These are phyloP conservation scores for Vespertilio murinus DNA, from an alignment of 2,797 vertebrate genomes.

Conservation along the genomic window DNA sequence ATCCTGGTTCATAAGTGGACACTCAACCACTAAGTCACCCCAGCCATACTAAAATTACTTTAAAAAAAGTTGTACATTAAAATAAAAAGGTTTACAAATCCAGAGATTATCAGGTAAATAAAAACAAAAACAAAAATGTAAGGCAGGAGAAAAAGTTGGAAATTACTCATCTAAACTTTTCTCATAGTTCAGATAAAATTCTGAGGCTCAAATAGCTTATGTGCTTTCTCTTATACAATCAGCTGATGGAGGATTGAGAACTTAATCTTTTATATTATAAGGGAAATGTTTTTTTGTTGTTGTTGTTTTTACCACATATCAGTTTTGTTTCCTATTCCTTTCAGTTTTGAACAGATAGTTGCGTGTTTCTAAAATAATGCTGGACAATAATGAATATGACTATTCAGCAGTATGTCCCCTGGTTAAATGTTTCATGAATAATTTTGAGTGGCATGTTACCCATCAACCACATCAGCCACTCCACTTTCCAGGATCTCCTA, in stretches of 20 bases:
- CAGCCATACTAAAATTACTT: background rate
- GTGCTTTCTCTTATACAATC: background rate
- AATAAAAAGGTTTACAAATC: background rate
- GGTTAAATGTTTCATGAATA: background rate
- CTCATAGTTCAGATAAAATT: background rate
- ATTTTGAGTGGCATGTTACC: background rate
- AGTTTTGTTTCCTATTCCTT: background rate
- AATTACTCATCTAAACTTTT: background rate
- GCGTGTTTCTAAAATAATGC: background rate
- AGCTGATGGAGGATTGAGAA: background rate
- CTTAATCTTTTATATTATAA: background rate
- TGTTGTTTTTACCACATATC: background rate
- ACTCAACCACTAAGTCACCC: no score
- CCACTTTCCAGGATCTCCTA: background rate
- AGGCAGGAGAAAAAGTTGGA: background rate
- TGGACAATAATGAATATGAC: background rate
- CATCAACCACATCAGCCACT: background rate
- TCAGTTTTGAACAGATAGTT: background rate
- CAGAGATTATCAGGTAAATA: background rate
- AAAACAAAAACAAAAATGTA: background rate
- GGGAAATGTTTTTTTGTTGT: background rate
- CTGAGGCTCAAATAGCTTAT: background rate
- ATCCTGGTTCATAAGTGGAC: no score
- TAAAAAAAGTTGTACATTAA: background rate
- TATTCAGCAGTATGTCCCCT: background rate